Evolutionary conservation across 2,113 vertebrate genomes (phyloP).

Genomic region (Nipponia nippon): DNA sequence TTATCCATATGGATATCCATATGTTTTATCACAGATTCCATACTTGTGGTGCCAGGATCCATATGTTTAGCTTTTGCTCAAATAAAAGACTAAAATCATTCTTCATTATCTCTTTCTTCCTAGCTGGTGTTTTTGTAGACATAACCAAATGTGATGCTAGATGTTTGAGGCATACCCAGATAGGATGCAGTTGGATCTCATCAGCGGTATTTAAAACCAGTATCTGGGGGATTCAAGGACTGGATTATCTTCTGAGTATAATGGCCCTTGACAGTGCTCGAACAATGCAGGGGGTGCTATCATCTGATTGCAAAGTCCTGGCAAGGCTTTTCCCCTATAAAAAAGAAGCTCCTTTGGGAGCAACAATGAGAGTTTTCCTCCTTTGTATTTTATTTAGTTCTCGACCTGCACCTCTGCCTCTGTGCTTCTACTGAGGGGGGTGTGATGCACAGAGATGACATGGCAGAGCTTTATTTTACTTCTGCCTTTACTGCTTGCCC

Average conservation of each 20-base stretch:
- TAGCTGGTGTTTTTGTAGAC: conserved; percentile 60
- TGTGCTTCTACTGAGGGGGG: neutral
- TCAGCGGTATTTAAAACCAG: conserved; percentile 28
- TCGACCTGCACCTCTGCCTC: neutral
- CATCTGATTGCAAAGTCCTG: conserved; percentile 32
- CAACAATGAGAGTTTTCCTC: neutral
- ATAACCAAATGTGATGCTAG: conserved; percentile 30
- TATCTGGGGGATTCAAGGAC: conserved; percentile 6
- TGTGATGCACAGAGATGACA: neutral
- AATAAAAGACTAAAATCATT: conserved; percentile 74
- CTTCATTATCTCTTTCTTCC: conserved; percentile 71
- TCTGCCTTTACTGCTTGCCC: conserved; percentile 12
- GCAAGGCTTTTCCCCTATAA: neutral
- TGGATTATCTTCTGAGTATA: conserved; percentile 44
- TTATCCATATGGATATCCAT: conserved; percentile 73
- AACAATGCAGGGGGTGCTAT: conserved; percentile 34
- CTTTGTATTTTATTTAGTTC: conserved; percentile 15
- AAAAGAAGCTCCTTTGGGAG: neutral
- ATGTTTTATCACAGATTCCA: conserved; percentile 78
- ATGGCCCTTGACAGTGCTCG: conserved; percentile 8
- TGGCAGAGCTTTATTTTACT: conserved; percentile 11
- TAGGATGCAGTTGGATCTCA: neutral
- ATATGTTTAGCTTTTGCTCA: conserved; percentile 75
- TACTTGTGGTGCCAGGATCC: conserved; percentile 73
- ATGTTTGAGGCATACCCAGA: neutral